A percentile compares a stretch with the other conserved stretches of the same genome.
Evolutionary conservation across 1,140 invertebrate genomes (phyloP).

Genomic region (Bombus breviceps): DNA sequence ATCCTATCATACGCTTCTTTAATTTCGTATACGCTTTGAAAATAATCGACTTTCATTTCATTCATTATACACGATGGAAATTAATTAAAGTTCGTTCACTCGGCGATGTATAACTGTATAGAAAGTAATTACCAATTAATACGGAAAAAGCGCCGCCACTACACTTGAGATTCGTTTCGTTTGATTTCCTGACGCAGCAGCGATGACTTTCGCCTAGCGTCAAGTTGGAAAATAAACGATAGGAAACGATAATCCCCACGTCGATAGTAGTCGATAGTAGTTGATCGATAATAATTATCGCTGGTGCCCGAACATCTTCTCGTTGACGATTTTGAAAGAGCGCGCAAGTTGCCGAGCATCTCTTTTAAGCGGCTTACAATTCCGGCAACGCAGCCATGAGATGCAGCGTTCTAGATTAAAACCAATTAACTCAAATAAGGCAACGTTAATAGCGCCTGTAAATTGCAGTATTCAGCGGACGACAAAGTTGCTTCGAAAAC

Average conservation of each 20-base stretch:
- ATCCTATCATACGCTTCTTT: neutral
- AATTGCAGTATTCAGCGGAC: slow-evolving; percentile 28
- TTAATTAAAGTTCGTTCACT: slow-evolving; percentile 6
- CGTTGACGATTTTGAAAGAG: slow-evolving; percentile 14
- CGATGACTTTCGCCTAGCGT: neutral
- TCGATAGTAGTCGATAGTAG: neutral
- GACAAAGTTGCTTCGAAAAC: slow-evolving; percentile 33
- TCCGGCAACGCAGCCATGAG: neutral
- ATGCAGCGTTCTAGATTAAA: slow-evolving; percentile 41
- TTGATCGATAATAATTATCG: slow-evolving; percentile 22
- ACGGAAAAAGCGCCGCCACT: neutral
- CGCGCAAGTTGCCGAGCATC: neutral
- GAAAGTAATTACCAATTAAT: neutral
- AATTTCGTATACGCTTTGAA: neutral
- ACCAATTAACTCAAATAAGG: slow-evolving; percentile 52
- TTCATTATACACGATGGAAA: neutral
- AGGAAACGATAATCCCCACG: neutral
- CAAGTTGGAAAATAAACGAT: neutral
- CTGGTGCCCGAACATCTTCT: neutral
- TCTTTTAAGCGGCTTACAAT: slow-evolving; percentile 24
- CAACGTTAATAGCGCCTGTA: slow-evolving; percentile 47
- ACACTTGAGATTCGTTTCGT: neutral
- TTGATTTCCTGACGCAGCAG: too few species aligned
- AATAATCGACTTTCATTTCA: neutral
- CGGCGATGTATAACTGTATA: neutral